A percentile compares a stretch with the other conserved stretches of the same genome.
Evolutionary conservation across 1,140 invertebrate genomes (phyloP).

Genomic region (Gonioctena quinquepunctata): DNA sequence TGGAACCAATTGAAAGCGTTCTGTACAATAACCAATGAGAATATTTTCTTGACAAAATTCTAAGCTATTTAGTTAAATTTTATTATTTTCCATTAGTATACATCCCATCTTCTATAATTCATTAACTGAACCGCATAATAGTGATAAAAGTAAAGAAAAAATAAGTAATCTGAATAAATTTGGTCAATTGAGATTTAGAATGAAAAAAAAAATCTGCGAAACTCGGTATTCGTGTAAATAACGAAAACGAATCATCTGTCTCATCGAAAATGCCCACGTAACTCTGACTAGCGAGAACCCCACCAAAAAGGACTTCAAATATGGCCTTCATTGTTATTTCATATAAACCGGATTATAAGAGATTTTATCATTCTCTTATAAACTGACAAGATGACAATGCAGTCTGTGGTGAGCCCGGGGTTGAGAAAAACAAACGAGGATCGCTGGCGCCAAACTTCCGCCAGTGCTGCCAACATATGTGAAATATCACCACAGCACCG

Average conservation of each 20-base stretch:
- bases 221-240: too few relatives aligned
- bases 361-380: constrained; percentile 15
- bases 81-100: too few relatives aligned
- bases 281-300: neutral
- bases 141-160: too few relatives aligned
- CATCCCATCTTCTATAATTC: too few relatives aligned
- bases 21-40: too few relatives aligned
- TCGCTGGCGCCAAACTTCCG: constrained; percentile 52
- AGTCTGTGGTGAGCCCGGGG: constrained; percentile 20
- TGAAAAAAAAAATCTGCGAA: too few relatives aligned
- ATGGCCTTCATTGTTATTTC: neutral
- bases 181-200: too few relatives aligned
- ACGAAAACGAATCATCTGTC: neutral
- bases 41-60: too few relatives aligned
- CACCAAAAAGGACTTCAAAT: constrained; percentile 3
- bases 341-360: constrained; percentile 10
- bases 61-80: too few relatives aligned
- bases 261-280: neutral
- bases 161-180: too few relatives aligned
- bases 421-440: constrained; percentile 48
- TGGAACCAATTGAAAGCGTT: too few relatives aligned
- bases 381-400: constrained; percentile 24
- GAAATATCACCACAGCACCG: constrained; percentile 40
- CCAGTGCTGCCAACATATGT: constrained; percentile 52
- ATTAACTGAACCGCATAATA: too few relatives aligned